Evolutionary conservation across 2,113 vertebrate genomes (phyloP).

Genomic region (Plestiodon gilberti): DNA sequence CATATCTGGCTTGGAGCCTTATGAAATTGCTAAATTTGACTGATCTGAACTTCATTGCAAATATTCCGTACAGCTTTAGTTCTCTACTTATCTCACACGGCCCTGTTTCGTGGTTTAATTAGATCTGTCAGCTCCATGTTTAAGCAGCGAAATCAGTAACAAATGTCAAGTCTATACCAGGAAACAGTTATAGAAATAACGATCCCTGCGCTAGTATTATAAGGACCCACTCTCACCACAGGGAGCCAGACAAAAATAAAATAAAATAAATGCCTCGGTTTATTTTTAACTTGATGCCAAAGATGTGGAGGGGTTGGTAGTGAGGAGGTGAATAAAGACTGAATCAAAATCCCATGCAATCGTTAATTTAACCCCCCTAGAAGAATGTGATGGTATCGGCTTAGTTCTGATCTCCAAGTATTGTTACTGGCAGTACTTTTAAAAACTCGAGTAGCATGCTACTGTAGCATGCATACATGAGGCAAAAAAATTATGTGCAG

Average conservation of each 20-base stretch:
- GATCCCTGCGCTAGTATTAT: background rate
- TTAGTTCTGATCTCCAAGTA: background rate
- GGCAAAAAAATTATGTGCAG: too few species aligned
- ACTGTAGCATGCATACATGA: too few species aligned
- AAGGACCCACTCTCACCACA: background rate
- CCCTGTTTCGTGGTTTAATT: slow-evolving; percentile 15
- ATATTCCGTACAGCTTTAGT: slow-evolving; percentile 17
- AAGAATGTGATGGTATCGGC: background rate
- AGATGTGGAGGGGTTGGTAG: background rate
- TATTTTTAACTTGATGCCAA: background rate
- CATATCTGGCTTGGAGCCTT: slow-evolving; percentile 9
- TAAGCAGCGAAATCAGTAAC: slow-evolving; percentile 1
- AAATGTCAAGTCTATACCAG: background rate
- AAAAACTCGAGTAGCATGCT: too few species aligned
- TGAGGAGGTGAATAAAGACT: background rate
- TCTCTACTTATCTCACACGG: slow-evolving; percentile 4
- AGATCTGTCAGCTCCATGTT: slow-evolving; percentile 10
- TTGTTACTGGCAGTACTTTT: background rate
- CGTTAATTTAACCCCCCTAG: background rate
- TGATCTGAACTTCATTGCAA: slow-evolving; percentile 16
- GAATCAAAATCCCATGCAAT: background rate
- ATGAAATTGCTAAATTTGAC: slow-evolving; percentile 30
- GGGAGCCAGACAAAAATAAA: background rate
- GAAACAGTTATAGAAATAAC: slow-evolving; percentile 12
- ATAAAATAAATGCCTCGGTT: background rate